phyloP scores from a whole-genome alignment of 2,113 vertebrate genomes.

The Cygnus atratus region DNA sequence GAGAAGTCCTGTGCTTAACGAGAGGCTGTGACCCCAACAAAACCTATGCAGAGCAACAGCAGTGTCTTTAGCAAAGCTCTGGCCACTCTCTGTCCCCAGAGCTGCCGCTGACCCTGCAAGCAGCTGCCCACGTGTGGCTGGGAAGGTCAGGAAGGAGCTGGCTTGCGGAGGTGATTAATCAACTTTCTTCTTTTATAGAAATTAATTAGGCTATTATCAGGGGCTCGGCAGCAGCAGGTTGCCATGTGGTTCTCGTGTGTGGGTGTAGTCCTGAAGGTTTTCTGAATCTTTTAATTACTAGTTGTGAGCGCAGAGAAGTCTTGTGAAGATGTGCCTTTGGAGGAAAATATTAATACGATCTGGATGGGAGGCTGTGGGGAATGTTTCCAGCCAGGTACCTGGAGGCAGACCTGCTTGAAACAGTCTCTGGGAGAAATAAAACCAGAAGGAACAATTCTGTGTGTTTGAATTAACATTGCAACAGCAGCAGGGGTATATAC shows the following conservation, averaged over 20 bases:
- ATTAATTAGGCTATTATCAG: slow-evolving; percentile 34
- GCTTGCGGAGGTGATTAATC: background rate
- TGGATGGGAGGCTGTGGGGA: background rate
- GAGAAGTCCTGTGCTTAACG: too few species aligned
- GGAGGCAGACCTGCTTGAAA: background rate
- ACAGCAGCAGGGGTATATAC: background rate
- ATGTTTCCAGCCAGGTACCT: background rate
- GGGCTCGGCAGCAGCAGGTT: slow-evolving; percentile 39
- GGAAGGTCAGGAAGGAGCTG: background rate
- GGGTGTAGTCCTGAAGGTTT: slow-evolving; percentile 55
- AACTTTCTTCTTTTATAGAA: background rate
- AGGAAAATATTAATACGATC: background rate
- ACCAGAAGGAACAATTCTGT: background rate
- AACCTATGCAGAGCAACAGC: too few species aligned
- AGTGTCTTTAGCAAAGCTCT: background rate
- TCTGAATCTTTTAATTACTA: slow-evolving; percentile 26
- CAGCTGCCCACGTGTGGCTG: fast-evolving
- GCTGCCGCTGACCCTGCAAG: fast-evolving
- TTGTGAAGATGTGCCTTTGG: background rate
- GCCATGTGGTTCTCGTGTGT: slow-evolving; percentile 33
- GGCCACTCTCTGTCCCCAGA: fast-evolving
- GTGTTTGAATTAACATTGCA: background rate
- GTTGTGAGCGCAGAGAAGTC: background rate
- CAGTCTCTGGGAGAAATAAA: background rate
- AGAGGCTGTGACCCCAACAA: fast-evolving